Evolutionary conservation across 2,113 vertebrate genomes (phyloP), one percentile per base, ranked within the genome.

Genomic region (Colinus virginianus): DNA sequence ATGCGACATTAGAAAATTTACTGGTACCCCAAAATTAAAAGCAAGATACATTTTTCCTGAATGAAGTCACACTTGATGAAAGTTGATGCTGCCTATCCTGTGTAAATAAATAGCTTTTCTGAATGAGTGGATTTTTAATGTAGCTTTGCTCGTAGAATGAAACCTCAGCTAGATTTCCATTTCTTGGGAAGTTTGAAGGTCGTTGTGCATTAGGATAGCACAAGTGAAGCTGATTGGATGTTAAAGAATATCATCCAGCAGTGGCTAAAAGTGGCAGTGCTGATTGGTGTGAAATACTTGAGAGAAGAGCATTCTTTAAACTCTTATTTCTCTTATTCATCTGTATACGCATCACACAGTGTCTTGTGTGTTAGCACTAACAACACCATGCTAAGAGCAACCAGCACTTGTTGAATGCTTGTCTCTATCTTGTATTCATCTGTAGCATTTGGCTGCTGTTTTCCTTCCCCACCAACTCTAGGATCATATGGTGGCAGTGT

Each of bases 231-330:
- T 67, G 42, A 7, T 77, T 80, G 38, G 22, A 4, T 78, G 7
- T 67, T 32, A 0, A 0, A 64, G 0, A 0, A 61, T 68, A 38
- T 38, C 6, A 34, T 81, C 18, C 13, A 68, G 15, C 28, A 64
- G 9, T 42, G 42, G 38, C 49, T 70, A 56, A 83, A 74, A 48
- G 59, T 46, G 34, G 25, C 20, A 20, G 19, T 23, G 30, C 13
- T 70, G 40, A 3, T 48, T 70, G 40, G 4, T 58, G 49, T 58
- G n/a, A 69, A 77, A 70, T 78, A 51, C 7, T 70, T 17, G n/a
- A 72, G 43, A 43, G 48, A 81, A 64, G 7, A 70, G 48, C 46
- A 62, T 36, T 36, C 40, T 88, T 53, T 43, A 32, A 58, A 77
- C 36, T 3, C 3, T 53, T 21, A 12, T 77, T 45, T 36, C 21